A percentile compares a stretch with the other conserved stretches of the same genome.
These are phyloP conservation scores for Loripinus fragilis DNA, from an alignment of 2,888 invertebrate species.

Conservation along the genomic window DNA sequence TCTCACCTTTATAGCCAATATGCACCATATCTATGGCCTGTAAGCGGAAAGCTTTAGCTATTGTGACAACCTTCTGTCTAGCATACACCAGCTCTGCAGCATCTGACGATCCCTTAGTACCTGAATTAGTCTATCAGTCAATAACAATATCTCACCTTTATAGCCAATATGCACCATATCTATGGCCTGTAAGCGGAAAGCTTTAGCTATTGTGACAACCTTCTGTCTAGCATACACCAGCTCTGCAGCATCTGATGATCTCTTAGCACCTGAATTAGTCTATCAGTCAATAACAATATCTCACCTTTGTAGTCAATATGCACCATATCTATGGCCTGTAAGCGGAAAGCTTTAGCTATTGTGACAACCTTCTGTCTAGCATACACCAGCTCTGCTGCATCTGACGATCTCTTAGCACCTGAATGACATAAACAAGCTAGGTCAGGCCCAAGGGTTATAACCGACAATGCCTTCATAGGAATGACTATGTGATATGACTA, in stretches of 20 bases:
- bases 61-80: conserved; percentile 87
- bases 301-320: conserved; percentile 88
- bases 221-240: conserved; percentile 87
- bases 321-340: conserved; percentile 89
- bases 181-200: conserved; percentile 87
- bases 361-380: conserved; percentile 88
- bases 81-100: conserved; percentile 86
- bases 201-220: conserved; percentile 87
- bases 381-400: conserved; percentile 85
- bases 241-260: conserved; percentile 85
- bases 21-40: conserved; percentile 89
- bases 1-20: conserved; percentile 87
- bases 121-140: too few relatives aligned
- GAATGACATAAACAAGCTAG: too few relatives aligned
- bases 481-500: too few relatives aligned
- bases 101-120: conserved; percentile 85
- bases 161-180: conserved; percentile 89
- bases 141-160: conserved; percentile 86
- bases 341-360: conserved; percentile 87
- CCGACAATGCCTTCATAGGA: too few relatives aligned
- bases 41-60: conserved; percentile 87
- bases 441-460: too few relatives aligned
- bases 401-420: conserved; percentile 85
- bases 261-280: conserved; percentile 84
- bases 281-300: background rate